These are phyloP conservation scores for Uropsilus gracilis DNA, from an alignment of 2,113 vertebrate genomes.

Conservation along the genomic window DNA sequence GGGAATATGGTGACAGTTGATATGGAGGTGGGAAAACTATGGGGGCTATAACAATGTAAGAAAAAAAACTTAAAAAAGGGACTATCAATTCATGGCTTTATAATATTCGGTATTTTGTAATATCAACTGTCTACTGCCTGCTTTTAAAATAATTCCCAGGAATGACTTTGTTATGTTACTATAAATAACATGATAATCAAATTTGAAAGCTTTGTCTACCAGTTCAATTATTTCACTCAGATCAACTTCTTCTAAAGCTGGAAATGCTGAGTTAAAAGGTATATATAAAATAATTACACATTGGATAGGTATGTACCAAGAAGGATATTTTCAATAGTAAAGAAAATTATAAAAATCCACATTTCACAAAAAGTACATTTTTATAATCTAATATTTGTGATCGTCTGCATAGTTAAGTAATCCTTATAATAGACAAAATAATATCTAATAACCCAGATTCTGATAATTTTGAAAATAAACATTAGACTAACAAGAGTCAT, in stretches of 20 bases:
- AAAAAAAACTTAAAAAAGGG: too few relatives aligned
- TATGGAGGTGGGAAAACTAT: too few relatives aligned
- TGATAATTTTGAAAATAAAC: neutral
- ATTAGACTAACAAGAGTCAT: too few relatives aligned
- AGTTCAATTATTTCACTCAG: neutral
- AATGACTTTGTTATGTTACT: too few relatives aligned
- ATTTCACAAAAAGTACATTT: neutral
- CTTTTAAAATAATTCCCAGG: neutral
- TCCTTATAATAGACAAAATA: neutral
- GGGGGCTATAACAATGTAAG: too few relatives aligned
- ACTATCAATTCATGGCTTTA: neutral
- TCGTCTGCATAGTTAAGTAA: neutral
- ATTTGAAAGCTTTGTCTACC: neutral
- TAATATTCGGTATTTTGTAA: neutral
- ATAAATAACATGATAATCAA: neutral
- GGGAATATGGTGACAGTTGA: too few relatives aligned
- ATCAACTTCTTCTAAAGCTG: neutral
- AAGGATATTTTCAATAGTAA: neutral
- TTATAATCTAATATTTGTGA: neutral
- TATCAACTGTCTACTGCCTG: neutral
- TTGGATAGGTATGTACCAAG: neutral
- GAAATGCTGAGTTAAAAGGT: neutral
- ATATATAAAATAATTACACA: neutral
- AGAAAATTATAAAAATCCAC: neutral
- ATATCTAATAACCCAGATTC: neutral